Evolutionary conservation across 2,797 vertebrate genomes (phyloP).

Genomic region (Lepus townsendii): DNA sequence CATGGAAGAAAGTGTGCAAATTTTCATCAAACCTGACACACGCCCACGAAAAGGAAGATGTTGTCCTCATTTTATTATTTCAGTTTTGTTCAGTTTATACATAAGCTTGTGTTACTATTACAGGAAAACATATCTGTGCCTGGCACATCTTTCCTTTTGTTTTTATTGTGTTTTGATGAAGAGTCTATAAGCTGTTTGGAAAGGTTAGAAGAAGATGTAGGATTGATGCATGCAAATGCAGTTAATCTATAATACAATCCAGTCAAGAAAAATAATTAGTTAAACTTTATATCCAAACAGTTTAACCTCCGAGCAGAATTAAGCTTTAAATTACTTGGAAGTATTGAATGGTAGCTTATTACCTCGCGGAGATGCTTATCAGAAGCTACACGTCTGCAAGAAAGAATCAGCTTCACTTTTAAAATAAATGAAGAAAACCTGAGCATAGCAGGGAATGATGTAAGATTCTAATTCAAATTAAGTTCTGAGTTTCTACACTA

Average conservation of each 20-base stretch:
- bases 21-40: background rate
- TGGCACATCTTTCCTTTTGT: background rate
- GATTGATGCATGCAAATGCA: background rate
- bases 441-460: background rate
- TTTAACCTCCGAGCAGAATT: background rate
- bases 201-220: background rate
- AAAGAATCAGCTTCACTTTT: background rate
- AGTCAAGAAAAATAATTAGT: background rate
- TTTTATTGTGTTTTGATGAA: background rate
- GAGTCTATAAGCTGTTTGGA: background rate
- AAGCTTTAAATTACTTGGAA: conserved; percentile 11
- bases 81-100: background rate
- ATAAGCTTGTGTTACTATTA: background rate
- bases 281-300: background rate
- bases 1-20: background rate
- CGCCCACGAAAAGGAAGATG: background rate
- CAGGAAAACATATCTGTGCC: background rate
- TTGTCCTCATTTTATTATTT: background rate
- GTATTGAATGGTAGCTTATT: background rate
- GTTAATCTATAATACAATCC: background rate
- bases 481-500: background rate
- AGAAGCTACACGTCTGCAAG: background rate
- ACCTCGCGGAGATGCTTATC: background rate
- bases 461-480: background rate
- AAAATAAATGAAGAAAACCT: background rate